phyloP scores from a whole-genome alignment of 2,888 invertebrate species.

The Cyclophora punctaria region DNA sequence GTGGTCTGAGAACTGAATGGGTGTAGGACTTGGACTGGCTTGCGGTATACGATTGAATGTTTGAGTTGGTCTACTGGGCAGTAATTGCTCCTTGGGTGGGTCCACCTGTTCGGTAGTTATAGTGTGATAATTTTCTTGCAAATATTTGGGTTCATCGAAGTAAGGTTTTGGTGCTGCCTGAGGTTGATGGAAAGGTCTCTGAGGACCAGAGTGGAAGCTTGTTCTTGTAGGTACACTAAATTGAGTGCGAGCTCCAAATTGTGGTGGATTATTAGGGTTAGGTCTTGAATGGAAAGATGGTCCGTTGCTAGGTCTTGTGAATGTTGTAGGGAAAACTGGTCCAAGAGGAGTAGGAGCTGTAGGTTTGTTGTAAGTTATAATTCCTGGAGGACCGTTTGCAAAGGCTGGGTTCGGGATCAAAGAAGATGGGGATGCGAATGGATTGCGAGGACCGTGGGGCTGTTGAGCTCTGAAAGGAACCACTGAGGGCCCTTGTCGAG shows the following conservation, averaged over 20 bases:
- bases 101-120: slow-evolving; percentile 68
- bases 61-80: slow-evolving; percentile 49
- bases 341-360: slow-evolving; percentile 48
- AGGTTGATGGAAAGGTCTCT: slow-evolving; percentile 68
- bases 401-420: slow-evolving; percentile 42
- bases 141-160: slow-evolving; percentile 69
- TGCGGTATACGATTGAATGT: slow-evolving; percentile 45
- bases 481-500: slow-evolving; percentile 56
- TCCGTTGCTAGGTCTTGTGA: slow-evolving; percentile 46
- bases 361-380: slow-evolving; percentile 44
- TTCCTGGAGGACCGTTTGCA: slow-evolving; percentile 42
- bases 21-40: slow-evolving; percentile 46
- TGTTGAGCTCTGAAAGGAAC: slow-evolving; percentile 52
- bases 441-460: slow-evolving; percentile 39
- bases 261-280: slow-evolving; percentile 29
- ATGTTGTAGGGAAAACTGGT: slow-evolving; percentile 43
- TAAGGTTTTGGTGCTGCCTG: slow-evolving; percentile 50
- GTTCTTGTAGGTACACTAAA: slow-evolving; percentile 59
- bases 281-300: slow-evolving; percentile 50
- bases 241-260: slow-evolving; percentile 47
- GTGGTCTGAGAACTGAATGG: slow-evolving; percentile 52
- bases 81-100: slow-evolving; percentile 54
- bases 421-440: slow-evolving; percentile 48
- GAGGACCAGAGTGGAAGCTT: slow-evolving; percentile 68
- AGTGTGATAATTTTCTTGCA: slow-evolving; percentile 72